phyloP scores from a whole-genome alignment of 2,888 invertebrate genomes.

The Drosophila fulvimacula region DNA sequence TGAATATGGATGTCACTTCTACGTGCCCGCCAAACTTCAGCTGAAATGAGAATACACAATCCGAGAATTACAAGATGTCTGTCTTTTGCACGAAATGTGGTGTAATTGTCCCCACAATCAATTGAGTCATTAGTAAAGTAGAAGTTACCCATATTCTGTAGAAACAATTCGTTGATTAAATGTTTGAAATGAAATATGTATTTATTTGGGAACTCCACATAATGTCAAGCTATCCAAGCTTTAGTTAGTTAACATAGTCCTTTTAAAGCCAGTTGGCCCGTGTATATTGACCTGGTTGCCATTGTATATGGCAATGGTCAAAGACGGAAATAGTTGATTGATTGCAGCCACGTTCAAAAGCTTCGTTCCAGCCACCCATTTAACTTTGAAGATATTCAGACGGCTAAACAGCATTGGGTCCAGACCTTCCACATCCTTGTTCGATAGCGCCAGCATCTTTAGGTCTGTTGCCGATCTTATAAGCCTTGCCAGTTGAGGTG shows the following conservation, averaged over 20 bases:
- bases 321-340: slow-evolving; percentile 21
- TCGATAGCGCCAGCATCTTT: slow-evolving; percentile 32
- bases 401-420: slow-evolving; percentile 31
- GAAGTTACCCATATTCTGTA: neutral
- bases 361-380: slow-evolving; percentile 38
- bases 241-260: slow-evolving; percentile 26
- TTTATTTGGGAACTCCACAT: neutral
- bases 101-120: too few relatives aligned
- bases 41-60: too few relatives aligned
- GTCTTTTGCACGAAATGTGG: too few relatives aligned
- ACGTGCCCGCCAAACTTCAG: too few relatives aligned
- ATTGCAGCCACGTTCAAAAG: slow-evolving; percentile 23
- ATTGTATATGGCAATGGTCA: slow-evolving; percentile 46
- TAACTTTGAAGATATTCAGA: slow-evolving; percentile 34
- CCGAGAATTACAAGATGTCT: too few relatives aligned
- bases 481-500: slow-evolving; percentile 27
- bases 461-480: slow-evolving; percentile 41
- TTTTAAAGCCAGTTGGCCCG: slow-evolving; percentile 27
- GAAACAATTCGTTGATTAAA: neutral
- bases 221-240: too few relatives aligned
- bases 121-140: too few relatives aligned
- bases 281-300: slow-evolving; percentile 18
- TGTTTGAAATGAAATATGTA: neutral
- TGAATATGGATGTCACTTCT: too few relatives aligned
- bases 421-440: slow-evolving; percentile 33